These are phyloP conservation scores for Maccullochella peelii DNA, from an alignment of 2,113 vertebrate species.

Conservation along the genomic window DNA sequence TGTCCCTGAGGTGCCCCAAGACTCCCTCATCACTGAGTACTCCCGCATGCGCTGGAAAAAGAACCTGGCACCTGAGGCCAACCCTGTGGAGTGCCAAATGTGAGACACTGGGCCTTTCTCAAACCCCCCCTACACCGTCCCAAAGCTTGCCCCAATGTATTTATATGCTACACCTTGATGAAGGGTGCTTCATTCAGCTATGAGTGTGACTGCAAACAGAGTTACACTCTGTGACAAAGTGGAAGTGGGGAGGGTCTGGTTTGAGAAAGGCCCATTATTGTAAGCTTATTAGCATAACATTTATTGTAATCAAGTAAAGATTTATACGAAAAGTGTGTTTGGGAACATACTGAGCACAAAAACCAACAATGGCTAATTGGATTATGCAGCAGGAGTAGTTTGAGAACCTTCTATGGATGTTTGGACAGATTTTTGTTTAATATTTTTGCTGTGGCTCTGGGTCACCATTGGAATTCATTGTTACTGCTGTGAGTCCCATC, in stretches of 20 bases:
- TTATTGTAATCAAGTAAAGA: not conserved
- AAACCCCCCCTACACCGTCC: too few relatives aligned
- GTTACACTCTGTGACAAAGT: too few relatives aligned
- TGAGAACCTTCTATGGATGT: not conserved
- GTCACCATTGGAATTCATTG: conserved; percentile 19
- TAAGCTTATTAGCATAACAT: not conserved
- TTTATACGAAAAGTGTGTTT: not conserved
- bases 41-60: conserved; percentile 86
- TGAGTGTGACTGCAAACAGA: too few relatives aligned
- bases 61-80: conserved; percentile 81
- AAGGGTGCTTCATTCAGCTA: too few relatives aligned
- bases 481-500: not conserved
- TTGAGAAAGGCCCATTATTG: not conserved
- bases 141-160: too few relatives aligned
- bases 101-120: conserved; percentile 49
- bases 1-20: conserved; percentile 84
- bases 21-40: conserved; percentile 90
- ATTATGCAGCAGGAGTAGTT: not conserved
- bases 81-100: conserved; percentile 87
- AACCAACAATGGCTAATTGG: not conserved
- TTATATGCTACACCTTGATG: too few relatives aligned
- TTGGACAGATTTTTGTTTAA: conserved; percentile 8
- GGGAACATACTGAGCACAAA: not conserved
- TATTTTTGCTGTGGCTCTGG: not conserved
- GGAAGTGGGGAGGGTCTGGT: too few relatives aligned